Percentiles rank a stretch among this genome's conserved stretches.
Evolutionary conservation across 2,888 invertebrate species (phyloP).

Genomic region (Diarsia dahlii): DNA sequence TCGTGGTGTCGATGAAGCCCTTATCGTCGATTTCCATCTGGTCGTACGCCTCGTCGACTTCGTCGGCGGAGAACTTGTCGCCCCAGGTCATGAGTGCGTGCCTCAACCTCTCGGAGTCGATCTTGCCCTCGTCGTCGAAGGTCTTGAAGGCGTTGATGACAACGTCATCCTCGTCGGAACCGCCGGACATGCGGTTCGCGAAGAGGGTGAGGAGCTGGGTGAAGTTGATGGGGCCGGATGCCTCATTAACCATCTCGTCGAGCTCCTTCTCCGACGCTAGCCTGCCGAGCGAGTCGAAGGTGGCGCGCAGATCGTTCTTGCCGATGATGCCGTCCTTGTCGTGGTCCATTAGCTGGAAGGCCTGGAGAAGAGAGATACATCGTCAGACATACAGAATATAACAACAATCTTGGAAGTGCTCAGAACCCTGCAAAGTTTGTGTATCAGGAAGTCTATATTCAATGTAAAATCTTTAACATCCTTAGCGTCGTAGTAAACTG

Average conservation of each 20-base stretch:
- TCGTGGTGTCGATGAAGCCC: slow-evolving; percentile 96
- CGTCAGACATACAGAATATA: slow-evolving; percentile 26
- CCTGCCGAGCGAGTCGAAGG: slow-evolving; percentile 98
- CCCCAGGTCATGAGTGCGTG: slow-evolving; percentile 98
- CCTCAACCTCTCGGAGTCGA: slow-evolving; percentile 97
- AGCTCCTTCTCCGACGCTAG: slow-evolving; percentile 97
- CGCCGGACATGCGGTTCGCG: slow-evolving; percentile 97
- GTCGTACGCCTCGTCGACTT: slow-evolving; percentile 98
- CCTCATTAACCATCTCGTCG: slow-evolving; percentile 96
- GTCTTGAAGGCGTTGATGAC: slow-evolving; percentile 98
- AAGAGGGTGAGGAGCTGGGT: slow-evolving; percentile 98
- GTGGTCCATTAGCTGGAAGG: slow-evolving; percentile 98
- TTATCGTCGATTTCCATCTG: slow-evolving; percentile 98
- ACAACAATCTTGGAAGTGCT: neutral
- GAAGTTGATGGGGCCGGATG: slow-evolving; percentile 98
- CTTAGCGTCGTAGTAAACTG: slow-evolving; percentile 26
- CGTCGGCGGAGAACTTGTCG: slow-evolving; percentile 97
- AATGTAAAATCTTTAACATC: neutral
- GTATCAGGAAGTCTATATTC: neutral
- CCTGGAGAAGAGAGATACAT: slow-evolving; percentile 87
- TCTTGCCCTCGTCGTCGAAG: slow-evolving; percentile 97
- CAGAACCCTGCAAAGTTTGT: neutral
- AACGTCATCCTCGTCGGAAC: slow-evolving; percentile 97
- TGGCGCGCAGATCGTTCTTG: slow-evolving; percentile 97
- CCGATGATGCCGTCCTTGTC: slow-evolving; percentile 98